phyloP scores from a whole-genome alignment of 2,888 invertebrate genomes.

The Apomyelois bistriatella region DNA sequence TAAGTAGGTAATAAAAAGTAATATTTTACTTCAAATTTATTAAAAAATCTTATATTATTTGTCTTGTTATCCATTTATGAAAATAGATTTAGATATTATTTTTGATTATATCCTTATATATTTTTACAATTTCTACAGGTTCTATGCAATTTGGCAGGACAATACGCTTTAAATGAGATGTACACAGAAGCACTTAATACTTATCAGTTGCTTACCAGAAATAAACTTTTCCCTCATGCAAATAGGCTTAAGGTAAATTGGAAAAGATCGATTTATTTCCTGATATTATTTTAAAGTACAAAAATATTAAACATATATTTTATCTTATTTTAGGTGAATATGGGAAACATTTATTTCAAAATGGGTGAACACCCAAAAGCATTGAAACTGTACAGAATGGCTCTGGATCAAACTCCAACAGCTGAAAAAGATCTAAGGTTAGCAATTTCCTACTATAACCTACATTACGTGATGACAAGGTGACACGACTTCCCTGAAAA shows the following conservation, averaged over 20 bases:
- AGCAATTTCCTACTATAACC: no score
- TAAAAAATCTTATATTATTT: no score
- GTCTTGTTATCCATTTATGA: no score
- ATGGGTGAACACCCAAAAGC: slow-evolving; percentile 96
- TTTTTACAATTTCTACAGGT: slow-evolving; percentile 81
- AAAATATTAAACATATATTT: background rate
- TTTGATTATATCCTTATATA: no score
- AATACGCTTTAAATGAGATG: slow-evolving; percentile 96
- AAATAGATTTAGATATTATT: no score
- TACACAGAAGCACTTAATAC: slow-evolving; percentile 97
- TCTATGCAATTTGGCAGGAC: slow-evolving; percentile 96
- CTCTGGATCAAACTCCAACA: slow-evolving; percentile 96
- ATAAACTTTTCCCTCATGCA: slow-evolving; percentile 95
- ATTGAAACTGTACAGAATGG: slow-evolving; percentile 98
- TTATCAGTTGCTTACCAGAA: slow-evolving; percentile 95
- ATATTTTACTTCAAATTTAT: no score
- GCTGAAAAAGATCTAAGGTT: slow-evolving; percentile 95
- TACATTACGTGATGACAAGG: no score
- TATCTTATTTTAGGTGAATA: slow-evolving; percentile 82
- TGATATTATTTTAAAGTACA: background rate
- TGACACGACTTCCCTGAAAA: no score
- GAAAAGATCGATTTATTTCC: no score
- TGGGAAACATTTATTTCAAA: slow-evolving; percentile 98
- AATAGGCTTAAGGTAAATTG: slow-evolving; percentile 89
- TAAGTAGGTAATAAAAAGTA: no score